Evolutionary conservation across 2,888 invertebrate genomes (phyloP), one percentile per base, ranked within the genome.

Genomic region (Conistra vaccinii): DNA sequence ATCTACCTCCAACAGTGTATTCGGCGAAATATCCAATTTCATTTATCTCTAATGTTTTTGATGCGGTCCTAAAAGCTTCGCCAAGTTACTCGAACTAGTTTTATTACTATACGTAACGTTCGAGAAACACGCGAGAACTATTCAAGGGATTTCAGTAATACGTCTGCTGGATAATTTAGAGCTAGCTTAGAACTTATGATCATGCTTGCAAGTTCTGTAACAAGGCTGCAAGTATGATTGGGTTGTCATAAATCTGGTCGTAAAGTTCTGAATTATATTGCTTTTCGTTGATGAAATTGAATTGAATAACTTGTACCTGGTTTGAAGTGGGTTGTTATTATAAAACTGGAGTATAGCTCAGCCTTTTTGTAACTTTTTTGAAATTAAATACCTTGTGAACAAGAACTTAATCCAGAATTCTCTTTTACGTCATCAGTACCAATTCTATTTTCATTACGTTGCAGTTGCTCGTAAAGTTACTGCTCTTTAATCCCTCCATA

Each of bases 61-160:
- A 71, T 84, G 72, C 65, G 76, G 76, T 76, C 53, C 65, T 67
- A 76, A 80, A 84, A 85, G 72, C 76, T 76, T 76, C 67, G 29
- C 48, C 61, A 68, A 80, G 80, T 85, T 73, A 76, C 51, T 73
- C 72, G 63, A 85, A 85, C 83, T 71, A 73, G 85, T 85, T 84
- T 84, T 80, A 84, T 83, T 66, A 69, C 69, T 45, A 70, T 17
- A 73, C 71, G 85, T 85, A 85, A 84, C 73, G 85, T 76, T 76
- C 42, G 20, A 60, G 61, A 61, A 84, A 67, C 84, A 84, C 84
- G 84, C 84, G 83, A 85, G 76, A 83, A 73, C 85, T 81, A 68
- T 75, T 66, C 66, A 72, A 74, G 53, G 79, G 73, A 73, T 83
- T 71, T 65, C 48, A 45, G 63, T 53, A 78, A 63, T 79, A 76